Evolutionary conservation across 2,113 vertebrate species (phyloP).

Genomic region (Poeciliopsis occidentalis): DNA sequence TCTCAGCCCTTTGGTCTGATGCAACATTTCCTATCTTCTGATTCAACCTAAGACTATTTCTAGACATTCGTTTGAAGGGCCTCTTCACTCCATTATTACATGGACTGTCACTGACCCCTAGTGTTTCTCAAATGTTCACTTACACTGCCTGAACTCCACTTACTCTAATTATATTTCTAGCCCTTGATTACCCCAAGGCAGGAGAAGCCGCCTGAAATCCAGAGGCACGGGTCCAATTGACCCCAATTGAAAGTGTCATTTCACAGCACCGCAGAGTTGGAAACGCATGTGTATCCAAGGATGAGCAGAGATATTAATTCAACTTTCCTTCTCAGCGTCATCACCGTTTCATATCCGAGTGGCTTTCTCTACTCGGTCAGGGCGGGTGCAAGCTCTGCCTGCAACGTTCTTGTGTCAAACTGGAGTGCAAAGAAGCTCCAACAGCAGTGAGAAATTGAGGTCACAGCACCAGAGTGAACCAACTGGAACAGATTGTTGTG

Average conservation of each 20-base stretch:
- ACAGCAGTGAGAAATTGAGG: constrained; percentile 76
- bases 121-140: constrained; percentile 66
- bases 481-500: constrained; percentile 79
- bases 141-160: constrained; percentile 50
- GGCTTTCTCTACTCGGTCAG: constrained; percentile 36
- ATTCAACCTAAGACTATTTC: constrained; percentile 26
- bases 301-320: constrained; percentile 60
- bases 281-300: constrained; percentile 58
- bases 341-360: constrained; percentile 57
- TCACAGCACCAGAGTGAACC: constrained; percentile 75
- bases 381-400: constrained; percentile 48
- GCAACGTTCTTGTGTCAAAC: constrained; percentile 62
- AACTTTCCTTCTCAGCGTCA: constrained; percentile 42
- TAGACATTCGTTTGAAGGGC: constrained; percentile 11
- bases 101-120: constrained; percentile 82
- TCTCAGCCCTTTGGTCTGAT: constrained; percentile 5
- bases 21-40: background rate
- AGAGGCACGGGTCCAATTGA: constrained; percentile 80
- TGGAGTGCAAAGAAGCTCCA: constrained; percentile 68
- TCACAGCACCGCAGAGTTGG: constrained; percentile 70
- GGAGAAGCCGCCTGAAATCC: constrained; percentile 69
- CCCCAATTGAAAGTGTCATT: constrained; percentile 83
- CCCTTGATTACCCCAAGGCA: constrained; percentile 75
- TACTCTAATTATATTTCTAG: constrained; percentile 75
- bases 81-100: constrained; percentile 49